Conservation (phyloP, 2,797 vertebrate species). For the Peromyscus attwateri region DNA sequence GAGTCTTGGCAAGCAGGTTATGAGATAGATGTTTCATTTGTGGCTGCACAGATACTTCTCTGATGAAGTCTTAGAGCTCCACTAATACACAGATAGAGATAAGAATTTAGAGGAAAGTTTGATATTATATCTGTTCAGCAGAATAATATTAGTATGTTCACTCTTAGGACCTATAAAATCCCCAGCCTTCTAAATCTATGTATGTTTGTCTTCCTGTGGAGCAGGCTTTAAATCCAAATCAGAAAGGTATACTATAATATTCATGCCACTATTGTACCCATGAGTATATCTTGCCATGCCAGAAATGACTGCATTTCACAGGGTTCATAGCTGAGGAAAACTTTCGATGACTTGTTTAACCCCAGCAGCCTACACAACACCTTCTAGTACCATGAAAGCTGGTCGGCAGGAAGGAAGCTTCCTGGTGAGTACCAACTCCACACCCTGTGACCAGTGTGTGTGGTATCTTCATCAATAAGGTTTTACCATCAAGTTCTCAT, state of each 20-base stretch:
- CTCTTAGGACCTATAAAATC: neutral
- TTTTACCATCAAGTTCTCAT: neutral
- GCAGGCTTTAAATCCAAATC: neutral
- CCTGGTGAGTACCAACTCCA: neutral
- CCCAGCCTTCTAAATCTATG: neutral
- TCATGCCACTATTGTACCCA: neutral
- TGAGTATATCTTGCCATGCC: neutral
- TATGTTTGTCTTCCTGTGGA: neutral
- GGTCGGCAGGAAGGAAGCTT: neutral
- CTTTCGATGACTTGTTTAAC: neutral
- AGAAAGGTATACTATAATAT: neutral
- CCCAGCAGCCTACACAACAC: neutral
- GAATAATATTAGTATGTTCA: neutral
- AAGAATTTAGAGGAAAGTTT: neutral
- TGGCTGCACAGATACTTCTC: neutral
- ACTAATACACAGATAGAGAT: no score
- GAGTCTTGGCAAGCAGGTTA: neutral
- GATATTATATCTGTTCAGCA: neutral
- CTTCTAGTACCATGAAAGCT: neutral
- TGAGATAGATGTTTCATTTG: neutral
- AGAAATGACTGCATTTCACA: neutral
- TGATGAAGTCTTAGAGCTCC: neutral
- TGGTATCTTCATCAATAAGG: neutral
- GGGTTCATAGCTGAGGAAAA: neutral
- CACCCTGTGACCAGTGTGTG: neutral